Evolutionary conservation across 2,888 invertebrate genomes (phyloP).

Genomic region (Cancer borealis): DNA sequence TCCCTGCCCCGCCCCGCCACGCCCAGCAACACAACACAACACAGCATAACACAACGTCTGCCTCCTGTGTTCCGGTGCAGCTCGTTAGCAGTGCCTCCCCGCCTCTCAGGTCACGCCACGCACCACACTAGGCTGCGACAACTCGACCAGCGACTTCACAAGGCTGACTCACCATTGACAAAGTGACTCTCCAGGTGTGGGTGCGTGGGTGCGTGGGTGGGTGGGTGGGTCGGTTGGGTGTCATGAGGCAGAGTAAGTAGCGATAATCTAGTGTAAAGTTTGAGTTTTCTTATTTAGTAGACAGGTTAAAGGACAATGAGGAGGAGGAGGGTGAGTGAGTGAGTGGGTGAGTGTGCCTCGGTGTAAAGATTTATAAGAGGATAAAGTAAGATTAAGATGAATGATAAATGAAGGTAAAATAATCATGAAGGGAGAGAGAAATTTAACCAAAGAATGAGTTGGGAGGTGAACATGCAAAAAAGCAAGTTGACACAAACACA

Average conservation of each 20-base stretch:
- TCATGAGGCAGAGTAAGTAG: neutral
- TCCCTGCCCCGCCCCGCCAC: neutral
- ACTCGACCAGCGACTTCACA: neutral
- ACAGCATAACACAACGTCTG: neutral
- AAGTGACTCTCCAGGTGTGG: neutral
- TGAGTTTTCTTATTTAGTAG: neutral
- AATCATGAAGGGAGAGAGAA: no score
- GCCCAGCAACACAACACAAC: slow-evolving; percentile 9
- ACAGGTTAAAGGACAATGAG: neutral
- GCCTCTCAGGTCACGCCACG: neutral
- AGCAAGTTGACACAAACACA: neutral
- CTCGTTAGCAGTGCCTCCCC: neutral
- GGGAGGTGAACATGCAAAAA: no score
- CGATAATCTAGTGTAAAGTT: neutral
- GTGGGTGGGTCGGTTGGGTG: neutral
- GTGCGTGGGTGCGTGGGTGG: neutral
- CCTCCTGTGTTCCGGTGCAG: slow-evolving; percentile 15
- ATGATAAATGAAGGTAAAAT: neutral
- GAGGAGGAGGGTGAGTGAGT: neutral
- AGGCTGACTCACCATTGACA: neutral
- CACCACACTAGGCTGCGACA: neutral
- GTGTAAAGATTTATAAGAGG: neutral
- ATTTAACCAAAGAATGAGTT: neutral
- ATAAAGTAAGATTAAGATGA: neutral
- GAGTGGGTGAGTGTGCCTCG: neutral